phyloP scores from a whole-genome alignment of 2,888 invertebrate genomes.

The Dusona sp. region DNA sequence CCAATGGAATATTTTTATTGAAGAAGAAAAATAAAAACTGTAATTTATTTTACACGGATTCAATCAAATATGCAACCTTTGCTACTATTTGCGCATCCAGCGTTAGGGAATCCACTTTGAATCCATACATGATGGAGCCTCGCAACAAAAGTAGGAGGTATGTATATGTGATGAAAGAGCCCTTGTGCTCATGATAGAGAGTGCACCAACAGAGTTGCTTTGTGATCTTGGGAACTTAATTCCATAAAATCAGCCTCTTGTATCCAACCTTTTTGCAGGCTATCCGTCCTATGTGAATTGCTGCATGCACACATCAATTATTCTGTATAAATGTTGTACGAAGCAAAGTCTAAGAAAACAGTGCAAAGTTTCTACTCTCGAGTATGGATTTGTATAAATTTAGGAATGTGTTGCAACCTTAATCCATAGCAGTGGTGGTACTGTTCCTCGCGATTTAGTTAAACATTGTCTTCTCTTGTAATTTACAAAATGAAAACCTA shows the following conservation, averaged over 20 bases:
- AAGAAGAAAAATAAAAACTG: neutral
- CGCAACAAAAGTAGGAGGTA: conserved; percentile 15
- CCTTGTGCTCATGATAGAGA: conserved; percentile 18
- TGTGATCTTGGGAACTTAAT: conserved; percentile 33
- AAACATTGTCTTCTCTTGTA: conserved; percentile 27
- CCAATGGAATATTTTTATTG: neutral
- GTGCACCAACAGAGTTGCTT: conserved; percentile 5
- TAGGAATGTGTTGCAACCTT: conserved; percentile 58
- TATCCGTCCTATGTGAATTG: neutral
- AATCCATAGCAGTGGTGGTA: conserved; percentile 51
- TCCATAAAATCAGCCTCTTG: conserved; percentile 18
- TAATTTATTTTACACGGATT: neutral
- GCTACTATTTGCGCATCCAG: neutral
- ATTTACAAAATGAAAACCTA: conserved; percentile 33
- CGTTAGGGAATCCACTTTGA: neutral
- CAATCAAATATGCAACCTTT: neutral
- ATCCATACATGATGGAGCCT: neutral
- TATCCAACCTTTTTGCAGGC: neutral
- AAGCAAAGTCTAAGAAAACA: conserved; percentile 14
- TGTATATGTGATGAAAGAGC: conserved; percentile 31
- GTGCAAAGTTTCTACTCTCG: neutral
- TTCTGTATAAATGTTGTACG: conserved; percentile 53
- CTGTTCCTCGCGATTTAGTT: conserved; percentile 45
- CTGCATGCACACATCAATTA: conserved; percentile 28
- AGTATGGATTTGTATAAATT: conserved; percentile 23